phyloP scores from a whole-genome alignment of 2,888 invertebrate genomes.

The Hyppa rectilinea region DNA sequence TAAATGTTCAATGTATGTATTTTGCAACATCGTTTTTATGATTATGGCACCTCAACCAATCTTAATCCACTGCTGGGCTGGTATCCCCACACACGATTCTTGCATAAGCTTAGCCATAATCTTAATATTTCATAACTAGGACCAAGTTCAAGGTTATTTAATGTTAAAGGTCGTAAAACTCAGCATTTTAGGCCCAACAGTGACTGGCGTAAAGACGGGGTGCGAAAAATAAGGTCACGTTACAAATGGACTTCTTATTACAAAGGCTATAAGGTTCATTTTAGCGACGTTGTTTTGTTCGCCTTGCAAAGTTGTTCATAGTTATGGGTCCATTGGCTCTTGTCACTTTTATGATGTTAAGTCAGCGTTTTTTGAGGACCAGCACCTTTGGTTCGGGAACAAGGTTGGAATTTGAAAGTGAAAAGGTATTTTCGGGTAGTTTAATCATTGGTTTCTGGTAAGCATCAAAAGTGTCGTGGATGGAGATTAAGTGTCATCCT shows the following conservation, averaged over 20 bases:
- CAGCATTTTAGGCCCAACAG: conserved; percentile 49
- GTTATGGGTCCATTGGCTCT: conserved; percentile 63
- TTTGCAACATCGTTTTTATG: background rate
- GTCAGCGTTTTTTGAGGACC: conserved; percentile 49
- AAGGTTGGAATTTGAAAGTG: conserved; percentile 5
- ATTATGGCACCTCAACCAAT: background rate
- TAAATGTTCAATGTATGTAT: background rate
- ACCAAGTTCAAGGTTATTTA: conserved; percentile 64
- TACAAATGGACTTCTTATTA: conserved; percentile 14
- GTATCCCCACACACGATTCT: background rate
- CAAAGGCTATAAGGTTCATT: conserved; percentile 36
- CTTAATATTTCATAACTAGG: conserved; percentile 21
- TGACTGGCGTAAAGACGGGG: conserved; percentile 46
- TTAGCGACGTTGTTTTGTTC: conserved; percentile 37
- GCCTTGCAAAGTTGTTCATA: conserved; percentile 30
- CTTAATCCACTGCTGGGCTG: background rate
- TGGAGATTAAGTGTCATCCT: background rate
- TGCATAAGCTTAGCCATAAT: background rate
- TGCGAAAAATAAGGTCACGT: conserved; percentile 51
- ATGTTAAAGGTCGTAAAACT: conserved; percentile 53
- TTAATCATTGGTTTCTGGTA: background rate
- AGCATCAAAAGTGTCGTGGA: background rate
- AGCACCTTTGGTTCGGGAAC: conserved; percentile 15
- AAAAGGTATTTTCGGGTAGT: background rate
- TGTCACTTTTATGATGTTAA: conserved; percentile 55